A percentile compares a stretch with the other conserved stretches of the same genome.
Evolutionary conservation across 1,140 invertebrate genomes (phyloP).

Genomic region (Drosophila pachea): DNA sequence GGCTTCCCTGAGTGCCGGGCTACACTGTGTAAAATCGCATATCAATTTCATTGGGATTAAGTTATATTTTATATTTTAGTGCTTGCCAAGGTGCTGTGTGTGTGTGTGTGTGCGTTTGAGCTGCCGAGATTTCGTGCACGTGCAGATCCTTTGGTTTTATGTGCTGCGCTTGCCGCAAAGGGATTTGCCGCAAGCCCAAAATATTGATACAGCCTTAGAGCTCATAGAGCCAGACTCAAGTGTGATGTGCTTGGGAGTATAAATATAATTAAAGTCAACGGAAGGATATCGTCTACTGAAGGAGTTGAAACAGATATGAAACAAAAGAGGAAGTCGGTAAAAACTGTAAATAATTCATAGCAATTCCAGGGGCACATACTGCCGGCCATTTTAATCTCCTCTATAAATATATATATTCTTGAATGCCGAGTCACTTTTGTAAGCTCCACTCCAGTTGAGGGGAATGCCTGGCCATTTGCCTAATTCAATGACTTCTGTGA

Average conservation of each 20-base stretch:
- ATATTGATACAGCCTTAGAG: conserved; percentile 63
- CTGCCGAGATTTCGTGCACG: conserved; percentile 68
- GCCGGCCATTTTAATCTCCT: too few relatives aligned
- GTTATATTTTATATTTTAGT: conserved; percentile 77
- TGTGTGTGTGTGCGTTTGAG: conserved; percentile 20
- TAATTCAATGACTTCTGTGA: conserved; percentile 69
- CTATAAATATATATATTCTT: too few relatives aligned
- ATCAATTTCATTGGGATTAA: conserved; percentile 73
- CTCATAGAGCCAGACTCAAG: not conserved
- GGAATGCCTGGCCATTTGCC: conserved; percentile 55
- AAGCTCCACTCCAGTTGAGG: too few relatives aligned
- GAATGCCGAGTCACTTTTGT: not conserved
- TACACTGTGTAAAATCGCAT: conserved; percentile 61
- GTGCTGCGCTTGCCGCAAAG: conserved; percentile 46
- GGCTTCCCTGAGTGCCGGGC: conserved; percentile 27
- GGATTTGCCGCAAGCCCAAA: conserved; percentile 42
- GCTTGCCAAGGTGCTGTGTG: conserved; percentile 62
- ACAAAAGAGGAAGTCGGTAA: not conserved
- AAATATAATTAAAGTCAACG: conserved; percentile 7
- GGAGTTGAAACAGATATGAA: not conserved
- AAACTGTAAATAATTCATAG: not conserved
- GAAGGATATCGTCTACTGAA: not conserved
- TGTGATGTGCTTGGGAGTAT: not conserved
- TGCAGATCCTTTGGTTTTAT: conserved; percentile 66
- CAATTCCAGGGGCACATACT: too few relatives aligned